These are phyloP conservation scores for Mizuhopecten yessoensis DNA, from an alignment of 1,140 invertebrate genomes.

Conservation along the genomic window DNA sequence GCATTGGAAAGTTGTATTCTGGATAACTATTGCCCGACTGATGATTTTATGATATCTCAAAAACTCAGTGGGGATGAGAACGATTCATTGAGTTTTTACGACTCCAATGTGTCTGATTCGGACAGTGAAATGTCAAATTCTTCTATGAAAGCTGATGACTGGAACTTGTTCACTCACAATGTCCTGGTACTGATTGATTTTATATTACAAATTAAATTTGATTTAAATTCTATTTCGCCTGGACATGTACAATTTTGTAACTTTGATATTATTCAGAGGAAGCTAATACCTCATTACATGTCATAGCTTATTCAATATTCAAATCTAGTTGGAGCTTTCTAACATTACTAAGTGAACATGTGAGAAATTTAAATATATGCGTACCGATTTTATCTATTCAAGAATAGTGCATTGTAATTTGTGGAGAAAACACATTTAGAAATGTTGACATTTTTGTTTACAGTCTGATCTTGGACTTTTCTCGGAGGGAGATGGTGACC, in stretches of 20 bases:
- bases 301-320: no score
- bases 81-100: background rate
- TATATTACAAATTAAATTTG: no score
- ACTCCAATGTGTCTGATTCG: background rate
- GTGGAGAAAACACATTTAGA: no score
- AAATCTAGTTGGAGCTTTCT: no score
- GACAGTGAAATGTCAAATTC: background rate
- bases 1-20: background rate
- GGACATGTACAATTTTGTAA: no score
- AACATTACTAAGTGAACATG: no score
- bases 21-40: background rate
- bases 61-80: background rate
- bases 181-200: background rate
- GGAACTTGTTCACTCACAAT: background rate
- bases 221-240: no score
- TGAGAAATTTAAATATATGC: no score
- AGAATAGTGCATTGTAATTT: no score
- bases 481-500: conserved; percentile 63
- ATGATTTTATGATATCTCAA: background rate
- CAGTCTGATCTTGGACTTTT: conserved; percentile 71
- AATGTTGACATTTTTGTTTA: conserved; percentile 56
- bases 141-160: background rate
- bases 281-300: no score
- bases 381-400: no score
- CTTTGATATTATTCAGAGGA: no score